Base-by-base conservation (phyloP, 92 coral and sea anemone genomes). In the Anthopleura xanthogrammica region DNA sequence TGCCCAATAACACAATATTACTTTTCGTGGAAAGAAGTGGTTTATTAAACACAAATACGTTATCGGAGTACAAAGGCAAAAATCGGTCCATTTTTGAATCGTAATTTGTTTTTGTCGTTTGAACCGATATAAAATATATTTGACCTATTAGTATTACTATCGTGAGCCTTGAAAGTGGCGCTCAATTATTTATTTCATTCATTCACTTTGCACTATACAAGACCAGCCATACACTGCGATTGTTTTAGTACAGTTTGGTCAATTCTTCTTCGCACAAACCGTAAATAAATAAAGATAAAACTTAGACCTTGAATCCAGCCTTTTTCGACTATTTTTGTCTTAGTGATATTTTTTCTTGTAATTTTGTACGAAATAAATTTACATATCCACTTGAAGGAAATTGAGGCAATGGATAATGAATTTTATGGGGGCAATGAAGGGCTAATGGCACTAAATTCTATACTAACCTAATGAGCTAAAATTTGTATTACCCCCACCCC, bases 31-130 rank as follows among this genome's bases (percentile, higher is more conserved):
- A 62, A 81, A 23, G 84, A 81, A 89, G 87, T 88, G 86, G 78
- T 89, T 89, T 89, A 89, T 85, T 89, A 82, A 81, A 86, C 93
- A 90, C 93, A 87, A 90, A 90, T 90, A 86, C 87, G 87, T 81
- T 87, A 84, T 82, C 79, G 84, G 91, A 85, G 83, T 85, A 85
- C 74, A 79, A 85, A 80, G 46, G 42, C 74, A 68, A 68, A 29
- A 23, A 68, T 68, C 74, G 74, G 74, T 68, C 74, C 74, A 68
- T 68, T 12, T 43, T 68, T 36, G 74, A 29, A 9, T 68, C 74
- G 42, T 36, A 11, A 29, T 68, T 68, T 20, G 74, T 68, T 29
- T 11, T 20, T 4, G 29, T 73, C 14, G 64, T 68, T 39, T 81
- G 84, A 70, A 81, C 75, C 84, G 58, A n/a, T 81, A 68, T 60